Percentiles rank a stretch among this genome's conserved stretches.
phyloP scores from a whole-genome alignment of 1,140 invertebrate species.

The Geopemphigus sp. region DNA sequence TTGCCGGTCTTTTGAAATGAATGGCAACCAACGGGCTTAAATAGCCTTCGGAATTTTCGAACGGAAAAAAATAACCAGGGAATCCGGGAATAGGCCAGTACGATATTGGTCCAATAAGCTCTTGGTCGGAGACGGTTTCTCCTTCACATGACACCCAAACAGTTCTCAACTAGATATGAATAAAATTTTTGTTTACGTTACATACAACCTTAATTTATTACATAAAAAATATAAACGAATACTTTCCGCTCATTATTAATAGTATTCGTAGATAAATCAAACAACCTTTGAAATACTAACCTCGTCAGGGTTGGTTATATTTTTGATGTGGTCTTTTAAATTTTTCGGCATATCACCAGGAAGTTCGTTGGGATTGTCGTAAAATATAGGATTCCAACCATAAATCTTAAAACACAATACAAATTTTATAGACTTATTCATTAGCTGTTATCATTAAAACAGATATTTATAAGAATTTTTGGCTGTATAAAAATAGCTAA shows the following conservation, averaged over 20 bases:
- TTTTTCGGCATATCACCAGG: conserved; percentile 57
- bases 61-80: conserved; percentile 57
- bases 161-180: conserved; percentile 55
- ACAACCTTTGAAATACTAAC: background rate
- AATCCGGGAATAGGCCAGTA: conserved; percentile 58
- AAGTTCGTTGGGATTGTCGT: conserved; percentile 55
- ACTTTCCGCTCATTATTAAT: no score
- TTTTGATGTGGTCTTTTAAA: conserved; percentile 55
- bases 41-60: conserved; percentile 58
- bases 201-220: no score
- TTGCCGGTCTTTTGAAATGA: conserved; percentile 57
- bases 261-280: background rate
- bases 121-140: conserved; percentile 60
- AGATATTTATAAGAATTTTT: background rate
- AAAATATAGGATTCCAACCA: conserved; percentile 58
- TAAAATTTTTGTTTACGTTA: no score
- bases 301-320: conserved; percentile 46
- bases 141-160: conserved; percentile 62
- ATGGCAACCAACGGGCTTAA: conserved; percentile 63
- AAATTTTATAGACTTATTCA: background rate
- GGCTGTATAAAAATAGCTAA: background rate
- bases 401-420: conserved; percentile 56
- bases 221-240: no score
- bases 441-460: background rate
- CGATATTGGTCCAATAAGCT: conserved; percentile 60